These are phyloP conservation scores for Rhamphomyia laevipes DNA, from an alignment of 2,888 invertebrate genomes.

Conservation along the genomic window DNA sequence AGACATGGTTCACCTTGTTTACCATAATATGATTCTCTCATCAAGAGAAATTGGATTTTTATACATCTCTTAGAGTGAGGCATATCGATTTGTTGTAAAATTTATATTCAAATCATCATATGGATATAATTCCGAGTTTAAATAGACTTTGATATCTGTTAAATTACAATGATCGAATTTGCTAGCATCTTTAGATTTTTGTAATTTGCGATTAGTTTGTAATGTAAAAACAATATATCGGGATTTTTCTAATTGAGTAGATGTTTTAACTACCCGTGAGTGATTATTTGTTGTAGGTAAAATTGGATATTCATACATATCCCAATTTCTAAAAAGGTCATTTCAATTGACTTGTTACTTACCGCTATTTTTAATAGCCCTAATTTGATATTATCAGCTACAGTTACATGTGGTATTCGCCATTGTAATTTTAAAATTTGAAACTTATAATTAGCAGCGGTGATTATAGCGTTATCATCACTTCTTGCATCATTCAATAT, in stretches of 20 bases:
- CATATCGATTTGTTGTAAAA: constrained; percentile 18
- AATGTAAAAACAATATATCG: constrained; percentile 29
- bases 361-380: constrained; percentile 12
- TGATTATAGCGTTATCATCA: constrained; percentile 17
- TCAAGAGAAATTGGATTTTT: constrained; percentile 18
- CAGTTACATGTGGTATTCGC: constrained; percentile 14
- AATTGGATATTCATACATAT: constrained; percentile 26
- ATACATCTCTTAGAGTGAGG: constrained; percentile 20
- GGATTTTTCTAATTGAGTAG: constrained; percentile 28
- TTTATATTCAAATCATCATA: constrained; percentile 25
- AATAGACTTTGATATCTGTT: constrained; percentile 25
- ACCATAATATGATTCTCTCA: constrained; percentile 15
- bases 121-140: constrained; percentile 27
- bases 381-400: constrained; percentile 20
- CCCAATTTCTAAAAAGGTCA: constrained; percentile 27
- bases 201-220: constrained; percentile 28
- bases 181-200: constrained; percentile 15
- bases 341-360: not conserved
- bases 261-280: constrained; percentile 26
- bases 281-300: constrained; percentile 24
- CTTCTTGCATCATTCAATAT: too few relatives aligned
- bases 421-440: constrained; percentile 18
- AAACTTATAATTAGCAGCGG: constrained; percentile 10
- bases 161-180: constrained; percentile 21
- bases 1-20: constrained; percentile 7